These are phyloP conservation scores for Eupithecia exiguata DNA, from an alignment of 2,888 invertebrate genomes.

Conservation along the genomic window DNA sequence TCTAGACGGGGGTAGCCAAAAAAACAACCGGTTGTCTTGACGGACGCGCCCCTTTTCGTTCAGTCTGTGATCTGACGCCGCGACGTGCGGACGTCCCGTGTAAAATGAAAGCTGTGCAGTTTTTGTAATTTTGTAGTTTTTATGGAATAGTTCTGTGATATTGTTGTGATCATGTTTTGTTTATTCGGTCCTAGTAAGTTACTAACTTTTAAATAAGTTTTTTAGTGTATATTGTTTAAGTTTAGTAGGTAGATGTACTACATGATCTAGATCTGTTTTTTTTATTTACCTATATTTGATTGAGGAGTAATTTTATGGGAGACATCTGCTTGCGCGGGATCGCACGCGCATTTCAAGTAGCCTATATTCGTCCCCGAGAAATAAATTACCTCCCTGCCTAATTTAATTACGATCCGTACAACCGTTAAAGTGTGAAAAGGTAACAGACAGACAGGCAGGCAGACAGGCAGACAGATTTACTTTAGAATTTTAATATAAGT, in stretches of 20 bases:
- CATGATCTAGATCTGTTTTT: no score
- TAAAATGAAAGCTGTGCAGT: slow-evolving; percentile 7
- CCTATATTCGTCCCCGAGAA: no score
- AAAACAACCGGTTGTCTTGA: slow-evolving; percentile 36
- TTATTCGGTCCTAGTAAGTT: slow-evolving; percentile 49
- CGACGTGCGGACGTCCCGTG: slow-evolving; percentile 30
- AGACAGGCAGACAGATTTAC: no score
- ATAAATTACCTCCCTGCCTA: no score
- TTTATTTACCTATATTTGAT: no score
- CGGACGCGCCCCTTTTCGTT: slow-evolving; percentile 23
- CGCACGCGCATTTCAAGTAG: no score
- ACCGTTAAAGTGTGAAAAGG: no score
- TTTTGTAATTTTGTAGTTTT: slow-evolving; percentile 24
- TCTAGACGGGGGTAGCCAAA: slow-evolving; percentile 43
- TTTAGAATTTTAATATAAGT: no score
- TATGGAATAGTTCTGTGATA: slow-evolving; percentile 39
- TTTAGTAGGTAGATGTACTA: background rate
- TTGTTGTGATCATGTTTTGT: slow-evolving; percentile 47
- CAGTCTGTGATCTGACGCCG: slow-evolving; percentile 31
- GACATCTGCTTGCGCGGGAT: no score
- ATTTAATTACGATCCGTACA: no score
- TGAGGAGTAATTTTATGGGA: no score
- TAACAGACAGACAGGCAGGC: no score
- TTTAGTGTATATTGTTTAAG: background rate
- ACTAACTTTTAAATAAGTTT: background rate